Evolutionary conservation across 2,888 invertebrate genomes (phyloP), one percentile per base, ranked within the genome.

Genomic region (Pristionchus maxplancki): DNA sequence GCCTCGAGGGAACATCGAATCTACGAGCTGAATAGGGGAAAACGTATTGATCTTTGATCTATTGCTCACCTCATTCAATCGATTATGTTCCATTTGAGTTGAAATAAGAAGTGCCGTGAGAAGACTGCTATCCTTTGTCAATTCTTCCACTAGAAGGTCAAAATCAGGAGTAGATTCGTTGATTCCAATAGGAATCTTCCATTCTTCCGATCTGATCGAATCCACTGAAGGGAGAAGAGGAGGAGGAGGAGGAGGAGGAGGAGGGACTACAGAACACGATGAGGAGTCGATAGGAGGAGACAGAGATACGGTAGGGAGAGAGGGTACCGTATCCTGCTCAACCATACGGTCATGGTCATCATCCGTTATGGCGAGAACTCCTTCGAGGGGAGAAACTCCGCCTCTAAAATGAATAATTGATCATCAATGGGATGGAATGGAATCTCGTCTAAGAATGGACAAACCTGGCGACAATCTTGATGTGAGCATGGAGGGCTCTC

Each of bases 401-500:
- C 37, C 31, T 17, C 71, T 74, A 40, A 74, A 74, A 44, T 44
- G 44, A 44, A 44, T 9, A 44, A 11, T 44, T 44, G 44, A 44
- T 58, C n/a, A 58, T n/a, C 24, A 24, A 58, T 20, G 24, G n/a
- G 24, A 58, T 58, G 0, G 9, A 0, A 6, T 3, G 50, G n/a
- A 4, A 64, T 64, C 28, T n/a, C n/a, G 28, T 24, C 20, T 20
- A 67, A 31, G 67, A 34, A 1, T 1, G 58, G 4, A 67, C 31
- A 2, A 31, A 28, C 78, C 28, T 78, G 28, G n/a, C 44, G 9
- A 44, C 24, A 48, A 88, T 89, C 87, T 24, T 83, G 31, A 48
- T 85, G 58, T 88, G 88, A 17, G 34, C 40, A 67, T 85, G 85
- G 15, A 88, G 88, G 8, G 34, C 53, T 31, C 91, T 91, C 88